A percentile compares a stretch with the other conserved stretches of the same genome.
Conservation (phyloP, 2,797 vertebrate species). For the Salmo trutta region DNA sequence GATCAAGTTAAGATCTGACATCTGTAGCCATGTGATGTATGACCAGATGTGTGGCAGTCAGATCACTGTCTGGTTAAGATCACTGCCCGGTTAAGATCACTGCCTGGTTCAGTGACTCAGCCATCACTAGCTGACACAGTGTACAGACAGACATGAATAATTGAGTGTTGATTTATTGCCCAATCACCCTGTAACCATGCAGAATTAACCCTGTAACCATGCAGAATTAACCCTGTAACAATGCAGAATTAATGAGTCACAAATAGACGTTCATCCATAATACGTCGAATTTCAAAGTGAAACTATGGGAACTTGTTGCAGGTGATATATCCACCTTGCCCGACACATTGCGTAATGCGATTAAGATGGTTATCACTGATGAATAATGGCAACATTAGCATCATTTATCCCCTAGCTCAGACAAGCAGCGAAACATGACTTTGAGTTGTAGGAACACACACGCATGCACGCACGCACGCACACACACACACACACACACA, state of each 20-base stretch:
- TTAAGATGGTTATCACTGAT: slow-evolving; percentile 17
- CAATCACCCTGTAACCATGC: slow-evolving; percentile 1
- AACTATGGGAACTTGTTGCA: too few relatives aligned
- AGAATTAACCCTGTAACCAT: too few relatives aligned
- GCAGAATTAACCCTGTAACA: too few relatives aligned
- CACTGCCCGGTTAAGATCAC: background rate
- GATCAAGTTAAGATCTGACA: too few relatives aligned
- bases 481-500: slow-evolving; percentile 4
- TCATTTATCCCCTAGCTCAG: background rate
- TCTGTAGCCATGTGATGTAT: too few relatives aligned
- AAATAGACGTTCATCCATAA: too few relatives aligned
- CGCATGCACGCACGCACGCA: background rate
- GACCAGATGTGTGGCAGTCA: too few relatives aligned
- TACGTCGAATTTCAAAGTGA: too few relatives aligned
- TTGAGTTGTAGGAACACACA: background rate
- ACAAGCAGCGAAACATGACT: background rate
- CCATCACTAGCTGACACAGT: background rate
- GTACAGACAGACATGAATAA: slow-evolving; percentile 35
- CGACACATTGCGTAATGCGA: slow-evolving; percentile 17
- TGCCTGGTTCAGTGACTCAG: background rate
- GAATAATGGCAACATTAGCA: background rate
- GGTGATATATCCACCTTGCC: too few relatives aligned
- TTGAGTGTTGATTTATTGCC: slow-evolving; percentile 40
- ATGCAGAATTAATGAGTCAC: too few relatives aligned
- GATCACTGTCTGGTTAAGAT: too few relatives aligned